Evolutionary conservation across 2,888 invertebrate species (phyloP).

Genomic region (Gerris lacustris): DNA sequence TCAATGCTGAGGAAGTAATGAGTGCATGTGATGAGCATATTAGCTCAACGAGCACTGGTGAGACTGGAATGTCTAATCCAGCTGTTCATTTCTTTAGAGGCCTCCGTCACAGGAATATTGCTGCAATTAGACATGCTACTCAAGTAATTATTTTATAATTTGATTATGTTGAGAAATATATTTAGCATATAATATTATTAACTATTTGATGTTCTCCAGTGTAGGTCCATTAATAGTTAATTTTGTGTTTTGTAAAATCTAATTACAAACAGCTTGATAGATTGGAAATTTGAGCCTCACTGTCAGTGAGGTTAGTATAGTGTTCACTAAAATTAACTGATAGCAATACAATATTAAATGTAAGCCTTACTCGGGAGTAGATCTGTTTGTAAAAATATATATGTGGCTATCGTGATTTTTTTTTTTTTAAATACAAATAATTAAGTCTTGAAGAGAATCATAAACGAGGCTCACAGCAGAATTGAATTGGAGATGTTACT

Average conservation of each 20-base stretch:
- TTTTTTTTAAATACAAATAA: no score
- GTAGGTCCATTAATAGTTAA: not conserved
- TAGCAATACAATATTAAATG: no score
- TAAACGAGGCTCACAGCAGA: no score
- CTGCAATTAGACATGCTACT: slow-evolving; percentile 87
- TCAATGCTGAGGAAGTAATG: slow-evolving; percentile 90
- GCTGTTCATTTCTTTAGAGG: slow-evolving; percentile 93
- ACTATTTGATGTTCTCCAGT: not conserved
- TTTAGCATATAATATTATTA: not conserved
- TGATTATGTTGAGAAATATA: not conserved
- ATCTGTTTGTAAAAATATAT: no score
- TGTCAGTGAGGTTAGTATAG: no score
- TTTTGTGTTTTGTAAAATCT: not conserved
- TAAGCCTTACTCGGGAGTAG: no score
- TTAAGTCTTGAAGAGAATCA: no score
- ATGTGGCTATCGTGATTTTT: no score
- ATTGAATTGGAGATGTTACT: no score
- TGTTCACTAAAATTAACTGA: no score
- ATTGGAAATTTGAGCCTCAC: no score
- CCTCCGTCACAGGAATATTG: slow-evolving; percentile 77
- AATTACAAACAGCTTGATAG: no score
- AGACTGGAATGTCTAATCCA: slow-evolving; percentile 69
- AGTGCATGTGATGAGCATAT: slow-evolving; percentile 82
- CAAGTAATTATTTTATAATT: slow-evolving; percentile 37
- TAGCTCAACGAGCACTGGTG: slow-evolving; percentile 44